Conservation (phyloP, 2,888 invertebrate species). For the Lasioglossum oenotherae region DNA sequence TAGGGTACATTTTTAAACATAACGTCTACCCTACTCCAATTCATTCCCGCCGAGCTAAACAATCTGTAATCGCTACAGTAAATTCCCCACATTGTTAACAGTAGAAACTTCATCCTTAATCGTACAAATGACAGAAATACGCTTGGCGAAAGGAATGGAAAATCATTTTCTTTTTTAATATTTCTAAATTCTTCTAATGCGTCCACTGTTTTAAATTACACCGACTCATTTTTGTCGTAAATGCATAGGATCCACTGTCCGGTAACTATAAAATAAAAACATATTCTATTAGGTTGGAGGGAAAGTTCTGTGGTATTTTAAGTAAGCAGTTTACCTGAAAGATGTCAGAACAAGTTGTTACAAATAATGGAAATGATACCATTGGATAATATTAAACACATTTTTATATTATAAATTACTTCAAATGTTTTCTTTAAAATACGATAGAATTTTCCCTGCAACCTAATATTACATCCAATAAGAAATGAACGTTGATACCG, state of each 20-base stretch:
- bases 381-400: too few relatives aligned
- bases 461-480: not conserved
- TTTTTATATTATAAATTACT: too few relatives aligned
- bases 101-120: not conserved
- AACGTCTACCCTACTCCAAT: not conserved
- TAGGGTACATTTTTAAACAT: not conserved
- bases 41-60: not conserved
- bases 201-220: not conserved
- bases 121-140: not conserved
- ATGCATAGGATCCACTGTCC: too few relatives aligned
- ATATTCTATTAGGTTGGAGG: too few relatives aligned
- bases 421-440: too few relatives aligned
- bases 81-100: not conserved
- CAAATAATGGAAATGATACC: too few relatives aligned
- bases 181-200: not conserved
- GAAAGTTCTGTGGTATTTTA: too few relatives aligned
- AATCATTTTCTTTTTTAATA: not conserved
- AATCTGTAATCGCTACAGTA: not conserved
- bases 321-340: too few relatives aligned
- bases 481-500: not conserved
- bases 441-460: too few relatives aligned
- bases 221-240: not conserved
- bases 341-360: too few relatives aligned
- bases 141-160: not conserved
- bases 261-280: too few relatives aligned